Percentiles rank a stretch among this genome's conserved stretches.
Evolutionary conservation across 2,888 invertebrate species (phyloP).

Genomic region (Maniola hyperantus): DNA sequence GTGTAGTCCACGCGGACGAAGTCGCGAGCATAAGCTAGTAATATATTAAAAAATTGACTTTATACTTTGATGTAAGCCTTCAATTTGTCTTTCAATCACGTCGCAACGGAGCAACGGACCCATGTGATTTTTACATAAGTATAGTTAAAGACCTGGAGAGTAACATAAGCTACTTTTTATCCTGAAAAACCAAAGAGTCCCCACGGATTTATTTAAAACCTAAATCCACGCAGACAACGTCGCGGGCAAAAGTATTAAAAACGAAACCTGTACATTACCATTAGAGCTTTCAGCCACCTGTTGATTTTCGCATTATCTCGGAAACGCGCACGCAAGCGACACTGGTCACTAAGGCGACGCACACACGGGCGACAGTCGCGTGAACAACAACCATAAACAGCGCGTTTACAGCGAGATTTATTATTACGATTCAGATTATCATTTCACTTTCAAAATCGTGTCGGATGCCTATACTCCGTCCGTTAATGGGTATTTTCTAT

Average conservation of each 20-base stretch:
- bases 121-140: too few species aligned
- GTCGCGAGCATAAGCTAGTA: too few species aligned
- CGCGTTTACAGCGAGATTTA: conserved; percentile 60
- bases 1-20: too few species aligned
- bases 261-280: conserved; percentile 29
- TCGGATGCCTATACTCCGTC: conserved; percentile 46
- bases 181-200: too few species aligned
- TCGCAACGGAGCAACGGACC: too few species aligned
- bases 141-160: too few species aligned
- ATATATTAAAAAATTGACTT: too few species aligned
- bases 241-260: conserved; percentile 5
- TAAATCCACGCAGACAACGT: not conserved
- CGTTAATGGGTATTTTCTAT: not conserved
- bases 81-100: too few species aligned
- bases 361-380: conserved; percentile 39
- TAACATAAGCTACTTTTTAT: too few species aligned
- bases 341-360: conserved; percentile 30
- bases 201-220: too few species aligned
- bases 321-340: conserved; percentile 30
- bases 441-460: conserved; percentile 72
- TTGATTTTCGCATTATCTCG: conserved; percentile 25
- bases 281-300: conserved; percentile 35
- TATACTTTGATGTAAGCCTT: too few species aligned
- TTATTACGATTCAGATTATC: conserved; percentile 57
- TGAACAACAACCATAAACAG: conserved; percentile 46